Base-by-base conservation (phyloP, 30 jellyfish, hydroid and myxozoan species). In the Euphysa ruthae region DNA sequence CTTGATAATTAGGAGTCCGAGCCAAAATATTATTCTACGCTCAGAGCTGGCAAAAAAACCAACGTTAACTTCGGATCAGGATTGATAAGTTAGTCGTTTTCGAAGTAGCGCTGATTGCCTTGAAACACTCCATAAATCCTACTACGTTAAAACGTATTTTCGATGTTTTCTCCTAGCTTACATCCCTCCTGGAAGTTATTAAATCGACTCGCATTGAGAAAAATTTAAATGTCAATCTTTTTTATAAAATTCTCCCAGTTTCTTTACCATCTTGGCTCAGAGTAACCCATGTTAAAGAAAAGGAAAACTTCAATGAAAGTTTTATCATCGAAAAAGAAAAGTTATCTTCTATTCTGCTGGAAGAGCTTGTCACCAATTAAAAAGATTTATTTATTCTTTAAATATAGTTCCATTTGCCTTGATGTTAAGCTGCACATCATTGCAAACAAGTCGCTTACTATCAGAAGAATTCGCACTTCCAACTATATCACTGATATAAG, bases 401-500 rank as follows among this genome's bases (percentile, higher is more conserved):
- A 46, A 46, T 46, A 46, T 46, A 3, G 28, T 46, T 46, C 7
- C 18, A 46, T 8, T 46, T 46, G 60, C 60, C 4, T 46, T 46
- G 60, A 46, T 46, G 10, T 46, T 46, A 29, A 5, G 60, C 23
- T 46, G 23, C 60, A 46, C 60, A 46, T 46, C 60, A 46, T 8
- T 46, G 60, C 60, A 4, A 46, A 46, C 60, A n/a, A n/a, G 23
- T 46, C 60, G 23, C 23, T 46, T 46, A 46, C 60, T 46, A 29
- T 29, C 23, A 29, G 23, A 46, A 29, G 60, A 46, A 46, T 46
- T 46, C 60, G 28, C 60, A 46, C 60, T 8, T 46, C 60, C 60
- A 8, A n/a, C 60, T 46, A 46, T 46, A 46, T 46, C 60, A 46
- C 60, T 46, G 60, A n/a, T 46, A n/a, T n/a, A n/a, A 46, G 60